Evolutionary conservation across 1,140 invertebrate species (phyloP), one percentile per base, ranked within the genome.

Genomic region (Trachymyrmex septentrionalis): DNA sequence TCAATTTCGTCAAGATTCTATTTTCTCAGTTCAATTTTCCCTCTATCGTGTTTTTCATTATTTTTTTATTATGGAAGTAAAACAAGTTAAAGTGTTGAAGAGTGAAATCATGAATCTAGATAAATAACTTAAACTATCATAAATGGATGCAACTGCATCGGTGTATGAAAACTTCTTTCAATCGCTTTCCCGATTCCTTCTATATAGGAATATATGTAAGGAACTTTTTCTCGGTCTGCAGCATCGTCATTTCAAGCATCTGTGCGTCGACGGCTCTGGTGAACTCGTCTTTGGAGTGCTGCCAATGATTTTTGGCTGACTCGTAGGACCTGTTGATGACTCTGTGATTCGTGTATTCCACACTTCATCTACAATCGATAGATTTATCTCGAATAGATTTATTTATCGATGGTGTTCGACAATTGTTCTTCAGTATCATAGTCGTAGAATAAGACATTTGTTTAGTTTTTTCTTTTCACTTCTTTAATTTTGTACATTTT

Each of bases 261-360:
- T 94, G 93, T 86, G 76, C 87, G 3, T 14, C 69, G 27, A 19
- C 77, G 53, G 69, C 21, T 77, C 76, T 61, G 57, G 72, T 61
- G 63, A 86, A 87, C 69, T 90, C 86, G 73, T 38, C 88, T 88
- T 91, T 93, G 92, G 92, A 93, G 88, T 87, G 53, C 64, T 93
- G 92, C 92, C 92, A 93, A 92, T 93, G 91, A 93, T 92, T 91
- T 85, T 90, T 86, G 88, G 88, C 92, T 92, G 88, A 93, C 89
- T 86, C 89, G 89, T 86, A 89, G 86, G 87, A 94, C 93, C 93
- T 94, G 93, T 94, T 93, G 93, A 94, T 93, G 93, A 93, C 89
- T 85, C 80, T 85, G 88, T 80, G 14, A 82, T 63, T 82, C 67
- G 30, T 14, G 38, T 16, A 61, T 61, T 72, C 27, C 19, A 5